These are phyloP conservation scores for Burhinus bistriatus DNA, from an alignment of 2,113 vertebrate species.

Conservation along the genomic window DNA sequence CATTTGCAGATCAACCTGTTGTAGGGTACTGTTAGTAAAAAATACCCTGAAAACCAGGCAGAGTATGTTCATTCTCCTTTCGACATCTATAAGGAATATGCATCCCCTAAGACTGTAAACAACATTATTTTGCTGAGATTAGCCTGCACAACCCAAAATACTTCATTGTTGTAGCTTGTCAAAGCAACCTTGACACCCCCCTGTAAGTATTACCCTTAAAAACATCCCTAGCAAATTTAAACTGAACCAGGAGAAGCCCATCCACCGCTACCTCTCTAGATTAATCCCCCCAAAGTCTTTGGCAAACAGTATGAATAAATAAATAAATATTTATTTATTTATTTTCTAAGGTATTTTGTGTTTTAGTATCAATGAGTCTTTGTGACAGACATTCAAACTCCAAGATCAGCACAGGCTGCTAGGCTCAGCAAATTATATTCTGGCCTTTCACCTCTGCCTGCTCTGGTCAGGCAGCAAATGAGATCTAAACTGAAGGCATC, in stretches of 20 bases:
- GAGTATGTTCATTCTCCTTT: neutral
- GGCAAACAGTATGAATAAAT: neutral
- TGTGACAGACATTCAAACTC: slow-evolving; percentile 17
- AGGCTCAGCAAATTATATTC: slow-evolving; percentile 41
- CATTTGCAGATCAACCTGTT: neutral
- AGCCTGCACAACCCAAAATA: neutral
- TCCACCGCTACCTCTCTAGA: neutral
- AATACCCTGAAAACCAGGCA: neutral
- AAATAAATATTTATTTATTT: neutral
- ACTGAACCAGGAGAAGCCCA: neutral
- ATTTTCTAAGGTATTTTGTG: neutral
- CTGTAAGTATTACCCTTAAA: neutral
- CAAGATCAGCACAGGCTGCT: slow-evolving; percentile 6
- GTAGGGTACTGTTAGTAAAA: neutral
- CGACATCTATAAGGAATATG: neutral
- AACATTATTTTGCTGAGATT: slow-evolving; percentile 4
- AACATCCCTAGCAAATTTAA: neutral
- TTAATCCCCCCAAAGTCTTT: neutral
- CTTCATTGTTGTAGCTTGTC: neutral
- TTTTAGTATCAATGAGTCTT: slow-evolving; percentile 8
- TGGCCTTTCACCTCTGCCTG: slow-evolving; percentile 60
- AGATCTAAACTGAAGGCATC: slow-evolving; percentile 51
- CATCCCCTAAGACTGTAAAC: neutral
- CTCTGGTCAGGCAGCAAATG: slow-evolving; percentile 65
- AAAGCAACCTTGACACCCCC: neutral